Conservation (phyloP, 2,113 vertebrate species). For the Excalfactoria chinensis region DNA sequence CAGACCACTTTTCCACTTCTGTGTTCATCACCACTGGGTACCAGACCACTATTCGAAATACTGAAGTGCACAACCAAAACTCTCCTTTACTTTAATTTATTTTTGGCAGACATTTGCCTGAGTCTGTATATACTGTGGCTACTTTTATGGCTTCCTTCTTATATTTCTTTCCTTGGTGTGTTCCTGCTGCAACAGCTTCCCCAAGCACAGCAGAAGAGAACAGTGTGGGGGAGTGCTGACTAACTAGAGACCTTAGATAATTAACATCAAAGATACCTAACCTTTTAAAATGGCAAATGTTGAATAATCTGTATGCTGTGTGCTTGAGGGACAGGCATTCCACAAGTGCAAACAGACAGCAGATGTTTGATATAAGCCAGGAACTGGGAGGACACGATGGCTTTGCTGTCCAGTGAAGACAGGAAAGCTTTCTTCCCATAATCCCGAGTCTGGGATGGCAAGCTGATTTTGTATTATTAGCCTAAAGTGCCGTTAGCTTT, state of each 20-base stretch:
- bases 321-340: background rate
- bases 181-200: background rate
- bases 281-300: background rate
- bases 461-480: background rate
- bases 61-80: background rate
- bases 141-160: background rate
- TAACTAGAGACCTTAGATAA: background rate
- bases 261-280: background rate
- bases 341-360: background rate
- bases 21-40: background rate
- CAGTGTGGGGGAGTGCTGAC: background rate
- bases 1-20: background rate
- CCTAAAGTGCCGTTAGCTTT: background rate
- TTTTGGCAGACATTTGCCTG: background rate
- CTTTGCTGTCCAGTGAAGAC: background rate
- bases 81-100: background rate
- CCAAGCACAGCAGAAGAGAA: background rate
- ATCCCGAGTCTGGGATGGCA: background rate
- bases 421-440: background rate
- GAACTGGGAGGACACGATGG: background rate
- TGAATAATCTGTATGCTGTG: background rate
- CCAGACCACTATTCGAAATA: background rate
- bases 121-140: background rate
- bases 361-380: background rate
- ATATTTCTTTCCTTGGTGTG: background rate